Evolutionary conservation across 2,888 invertebrate genomes (phyloP).

Genomic region (Tuberolachnus salignus): DNA sequence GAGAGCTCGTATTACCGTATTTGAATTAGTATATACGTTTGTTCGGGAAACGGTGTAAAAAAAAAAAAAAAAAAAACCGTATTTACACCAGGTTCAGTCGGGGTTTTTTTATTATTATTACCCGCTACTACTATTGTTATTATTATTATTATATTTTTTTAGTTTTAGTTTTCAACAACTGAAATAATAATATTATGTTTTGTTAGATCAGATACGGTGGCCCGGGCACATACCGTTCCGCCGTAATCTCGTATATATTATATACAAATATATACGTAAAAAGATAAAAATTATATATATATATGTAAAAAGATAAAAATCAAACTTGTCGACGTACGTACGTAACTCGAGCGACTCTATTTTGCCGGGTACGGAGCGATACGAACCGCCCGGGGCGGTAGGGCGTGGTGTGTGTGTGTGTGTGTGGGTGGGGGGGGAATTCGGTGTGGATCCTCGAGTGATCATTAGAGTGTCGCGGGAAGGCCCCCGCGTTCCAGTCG

Average conservation of each 20-base stretch:
- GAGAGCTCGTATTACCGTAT: no score
- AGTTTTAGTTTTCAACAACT: slow-evolving; percentile 8
- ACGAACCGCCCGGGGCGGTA: slow-evolving; percentile 24
- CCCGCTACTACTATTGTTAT: slow-evolving; percentile 2
- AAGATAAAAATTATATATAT: no score
- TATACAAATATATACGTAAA: no score
- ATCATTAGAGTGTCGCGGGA: slow-evolving; percentile 42
- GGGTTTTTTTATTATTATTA: no score
- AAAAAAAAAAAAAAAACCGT: no score
- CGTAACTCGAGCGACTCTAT: slow-evolving; percentile 30
- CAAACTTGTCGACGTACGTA: slow-evolving; percentile 42
- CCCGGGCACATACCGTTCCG: background rate
- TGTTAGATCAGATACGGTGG: slow-evolving; percentile 31
- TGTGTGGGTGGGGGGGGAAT: no score
- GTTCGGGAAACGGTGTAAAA: no score
- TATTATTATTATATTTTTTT: no score
- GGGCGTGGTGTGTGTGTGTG: no score
- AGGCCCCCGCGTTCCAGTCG: slow-evolving; percentile 26
- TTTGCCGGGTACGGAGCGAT: slow-evolving; percentile 12
- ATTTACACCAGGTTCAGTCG: no score
- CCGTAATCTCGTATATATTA: slow-evolving; percentile 5
- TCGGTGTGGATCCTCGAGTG: slow-evolving; percentile 35
- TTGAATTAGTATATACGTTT: no score
- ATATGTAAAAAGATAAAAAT: slow-evolving; percentile 47
- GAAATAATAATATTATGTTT: background rate